Evolutionary conservation across 2,888 invertebrate species (phyloP), one percentile per base, ranked within the genome.

Genomic region (Onthophagus sagittarius): DNA sequence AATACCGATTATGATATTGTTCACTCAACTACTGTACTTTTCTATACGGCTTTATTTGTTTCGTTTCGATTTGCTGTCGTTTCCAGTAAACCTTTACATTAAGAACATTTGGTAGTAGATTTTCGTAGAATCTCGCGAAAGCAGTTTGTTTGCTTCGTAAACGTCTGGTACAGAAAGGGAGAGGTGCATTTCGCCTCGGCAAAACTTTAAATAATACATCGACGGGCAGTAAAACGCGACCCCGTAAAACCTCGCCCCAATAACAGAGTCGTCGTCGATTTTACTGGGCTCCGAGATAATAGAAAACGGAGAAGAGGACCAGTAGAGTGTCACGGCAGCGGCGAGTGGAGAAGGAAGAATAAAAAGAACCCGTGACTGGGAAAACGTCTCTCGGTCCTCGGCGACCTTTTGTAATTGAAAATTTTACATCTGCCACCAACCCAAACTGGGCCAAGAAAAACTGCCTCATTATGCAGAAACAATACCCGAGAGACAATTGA

Each of bases 121-220:
- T 23, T 23, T 23, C 23, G 23, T 23, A 3, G 23, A 23, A 23
- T 23, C 23, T 3, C 23, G 23, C 23, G 3, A 23, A 23, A 23
- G 23, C 23, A 23, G 39, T 53, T 53, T 7, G 11, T 11, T 53
- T 11, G 7, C 39, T 53, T 11, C 39, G 39, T 53, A 53, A 53
- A 53, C 39, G 39, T 53, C 11, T 7, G 9, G 39, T 11, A 53
- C 39, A 11, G 39, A 53, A 53, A 53, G 11, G 39, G 39, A 53
- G 11, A 53, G 11, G 39, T 11, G 39, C 11, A 53, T 53, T 53
- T 53, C 39, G 39, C 39, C 9, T 53, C 71, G 6, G 69, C 63
- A 62, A 63, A 72, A 72, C 69, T 72, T 72, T 72, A 72, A 72
- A 72, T 72, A 63, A 72, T 72, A 15, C 62, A 69, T 72, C 63